Conservation (phyloP, 92 coral and sea anemone genomes). For the Hydrozoanthus gracilis region DNA sequence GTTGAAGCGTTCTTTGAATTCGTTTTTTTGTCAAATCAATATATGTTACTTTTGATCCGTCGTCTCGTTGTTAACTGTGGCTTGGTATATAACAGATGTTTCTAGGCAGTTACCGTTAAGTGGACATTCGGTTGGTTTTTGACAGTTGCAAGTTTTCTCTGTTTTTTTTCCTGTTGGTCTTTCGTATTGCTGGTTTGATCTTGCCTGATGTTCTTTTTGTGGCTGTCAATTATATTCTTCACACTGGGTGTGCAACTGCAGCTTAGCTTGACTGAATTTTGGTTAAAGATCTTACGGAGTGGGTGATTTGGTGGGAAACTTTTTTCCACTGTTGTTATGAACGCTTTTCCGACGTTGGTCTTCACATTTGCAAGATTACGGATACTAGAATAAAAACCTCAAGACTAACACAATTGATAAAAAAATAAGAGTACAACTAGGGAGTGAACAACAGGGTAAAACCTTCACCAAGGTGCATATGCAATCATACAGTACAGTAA, state of each 20-base stretch:
- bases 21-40: neutral
- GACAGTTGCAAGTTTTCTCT: neutral
- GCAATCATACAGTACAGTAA: too few species aligned
- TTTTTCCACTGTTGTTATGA: neutral
- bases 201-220: neutral
- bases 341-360: neutral
- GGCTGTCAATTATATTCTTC: neutral
- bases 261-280: neutral
- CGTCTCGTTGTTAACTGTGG: neutral
- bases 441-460: too few species aligned
- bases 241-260: neutral
- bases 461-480: too few species aligned
- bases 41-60: neutral
- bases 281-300: neutral
- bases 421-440: too few species aligned
- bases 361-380: too few species aligned
- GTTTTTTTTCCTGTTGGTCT: neutral
- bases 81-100: neutral
- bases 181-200: neutral
- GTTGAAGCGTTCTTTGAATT: constrained; percentile 6
- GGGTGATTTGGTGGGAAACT: neutral
- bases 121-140: neutral
- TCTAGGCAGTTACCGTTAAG: neutral
- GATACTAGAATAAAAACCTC: too few species aligned
- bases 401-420: too few species aligned